Evolutionary conservation across 1,140 invertebrate species (phyloP).

Genomic region (Scaptomyza montana): DNA sequence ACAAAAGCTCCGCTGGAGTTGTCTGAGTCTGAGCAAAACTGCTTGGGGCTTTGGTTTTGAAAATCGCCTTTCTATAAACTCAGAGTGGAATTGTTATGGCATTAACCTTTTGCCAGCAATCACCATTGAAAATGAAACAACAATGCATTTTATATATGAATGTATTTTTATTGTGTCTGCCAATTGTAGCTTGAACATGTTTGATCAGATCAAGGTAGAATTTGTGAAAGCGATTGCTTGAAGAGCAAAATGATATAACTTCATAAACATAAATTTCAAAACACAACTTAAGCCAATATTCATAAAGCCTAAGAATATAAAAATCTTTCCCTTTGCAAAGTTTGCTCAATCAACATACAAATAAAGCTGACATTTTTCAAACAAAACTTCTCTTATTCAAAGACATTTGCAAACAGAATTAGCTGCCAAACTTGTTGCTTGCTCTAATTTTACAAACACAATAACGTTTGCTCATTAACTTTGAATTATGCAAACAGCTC

Average conservation of each 20-base stretch:
- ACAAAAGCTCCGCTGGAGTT: conserved; percentile 30
- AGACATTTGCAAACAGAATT: too few species aligned
- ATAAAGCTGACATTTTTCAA: too few species aligned
- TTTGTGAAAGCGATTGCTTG: not conserved
- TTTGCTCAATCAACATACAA: too few species aligned
- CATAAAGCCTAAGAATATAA: too few species aligned
- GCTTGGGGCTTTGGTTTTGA: not conserved
- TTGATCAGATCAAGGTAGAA: too few species aligned
- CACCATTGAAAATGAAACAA: conserved; percentile 19
- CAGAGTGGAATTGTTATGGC: conserved; percentile 6
- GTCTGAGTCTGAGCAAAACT: too few species aligned
- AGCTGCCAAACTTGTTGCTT: conserved; percentile 18
- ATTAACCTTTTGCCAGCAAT: conserved; percentile 15
- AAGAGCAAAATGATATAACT: too few species aligned
- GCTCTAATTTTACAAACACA: not conserved
- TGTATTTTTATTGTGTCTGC: not conserved
- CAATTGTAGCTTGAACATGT: too few species aligned
- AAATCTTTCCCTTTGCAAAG: too few species aligned
- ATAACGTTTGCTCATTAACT: conserved; percentile 4
- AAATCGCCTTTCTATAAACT: not conserved
- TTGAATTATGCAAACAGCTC: conserved; percentile 7
- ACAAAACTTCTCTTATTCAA: too few species aligned
- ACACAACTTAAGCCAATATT: too few species aligned
- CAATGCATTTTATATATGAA: conserved; percentile 2
- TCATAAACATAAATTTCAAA: too few species aligned